Evolutionary conservation across 2,888 invertebrate species (phyloP).

Genomic region (Ferdinandea cuprea): DNA sequence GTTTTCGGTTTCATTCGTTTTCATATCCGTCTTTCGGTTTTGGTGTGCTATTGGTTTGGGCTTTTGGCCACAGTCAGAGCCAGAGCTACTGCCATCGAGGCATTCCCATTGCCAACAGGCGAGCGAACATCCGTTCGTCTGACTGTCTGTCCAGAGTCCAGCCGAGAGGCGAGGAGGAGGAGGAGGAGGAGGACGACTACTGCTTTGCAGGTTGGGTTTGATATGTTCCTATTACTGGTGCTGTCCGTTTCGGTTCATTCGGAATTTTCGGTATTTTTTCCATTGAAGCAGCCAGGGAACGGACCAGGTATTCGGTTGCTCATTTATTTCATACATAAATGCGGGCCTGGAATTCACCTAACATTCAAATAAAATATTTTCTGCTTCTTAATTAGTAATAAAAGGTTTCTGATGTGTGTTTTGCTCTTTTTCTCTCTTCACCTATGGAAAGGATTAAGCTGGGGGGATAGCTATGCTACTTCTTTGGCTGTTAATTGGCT

Average conservation of each 20-base stretch:
- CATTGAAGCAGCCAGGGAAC: constrained; percentile 38
- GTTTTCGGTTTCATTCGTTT: constrained; percentile 81
- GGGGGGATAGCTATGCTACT: constrained; percentile 22
- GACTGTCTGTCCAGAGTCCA: constrained; percentile 36
- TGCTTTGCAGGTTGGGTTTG: constrained; percentile 71
- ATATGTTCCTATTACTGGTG: constrained; percentile 36
- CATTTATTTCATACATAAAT: constrained; percentile 74
- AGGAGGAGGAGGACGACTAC: no score
- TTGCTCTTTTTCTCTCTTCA: constrained; percentile 20
- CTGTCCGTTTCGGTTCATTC: constrained; percentile 60
- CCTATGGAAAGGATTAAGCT: constrained; percentile 59
- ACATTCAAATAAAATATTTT: constrained; percentile 75
- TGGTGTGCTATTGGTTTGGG: constrained; percentile 69
- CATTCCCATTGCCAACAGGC: constrained; percentile 32
- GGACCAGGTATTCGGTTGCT: constrained; percentile 67
- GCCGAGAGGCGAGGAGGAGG: constrained; percentile 48
- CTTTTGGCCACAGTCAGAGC: constrained; percentile 25
- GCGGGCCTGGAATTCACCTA: constrained; percentile 70
- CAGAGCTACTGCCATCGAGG: constrained; percentile 19
- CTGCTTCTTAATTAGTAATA: constrained; percentile 74
- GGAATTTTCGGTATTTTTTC: constrained; percentile 73
- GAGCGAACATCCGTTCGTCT: constrained; percentile 52
- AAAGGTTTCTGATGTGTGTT: constrained; percentile 59
- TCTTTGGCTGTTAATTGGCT: constrained; percentile 71
- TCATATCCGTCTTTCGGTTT: constrained; percentile 26